phyloP scores from a whole-genome alignment of 2,797 vertebrate genomes.

The Hylomyscus alleni region DNA sequence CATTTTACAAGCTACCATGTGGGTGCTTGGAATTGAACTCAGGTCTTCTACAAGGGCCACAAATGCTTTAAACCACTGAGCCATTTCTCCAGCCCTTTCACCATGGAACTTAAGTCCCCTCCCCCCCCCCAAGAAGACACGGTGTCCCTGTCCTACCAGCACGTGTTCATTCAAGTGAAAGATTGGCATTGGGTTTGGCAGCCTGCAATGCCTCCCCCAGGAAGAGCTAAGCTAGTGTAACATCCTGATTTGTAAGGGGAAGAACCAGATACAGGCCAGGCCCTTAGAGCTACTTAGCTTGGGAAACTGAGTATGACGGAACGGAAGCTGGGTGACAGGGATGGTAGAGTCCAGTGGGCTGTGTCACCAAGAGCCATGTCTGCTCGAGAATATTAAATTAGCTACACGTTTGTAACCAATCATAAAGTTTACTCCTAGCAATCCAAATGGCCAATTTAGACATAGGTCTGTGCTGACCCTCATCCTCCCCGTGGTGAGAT shows the following conservation, averaged over 20 bases:
- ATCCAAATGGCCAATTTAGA: background rate
- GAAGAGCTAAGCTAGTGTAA: background rate
- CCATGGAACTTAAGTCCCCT: background rate
- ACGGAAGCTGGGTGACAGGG: background rate
- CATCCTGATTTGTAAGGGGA: background rate
- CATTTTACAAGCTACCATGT: background rate
- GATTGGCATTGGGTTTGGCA: background rate
- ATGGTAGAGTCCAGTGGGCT: background rate
- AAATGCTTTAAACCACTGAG: background rate
- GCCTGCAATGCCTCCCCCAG: background rate
- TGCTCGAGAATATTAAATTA: background rate
- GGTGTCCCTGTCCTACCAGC: background rate
- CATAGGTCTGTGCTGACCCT: accelerated
- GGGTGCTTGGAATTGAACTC: no score
- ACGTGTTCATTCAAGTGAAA: background rate
- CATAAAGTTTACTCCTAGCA: background rate
- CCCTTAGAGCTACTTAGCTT: background rate
- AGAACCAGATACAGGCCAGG: background rate
- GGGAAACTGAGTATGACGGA: background rate
- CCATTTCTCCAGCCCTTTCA: background rate
- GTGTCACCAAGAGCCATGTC: background rate
- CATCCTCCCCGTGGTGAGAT: background rate
- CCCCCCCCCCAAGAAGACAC: background rate
- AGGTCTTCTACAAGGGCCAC: background rate
- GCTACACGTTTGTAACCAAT: background rate